A percentile compares a stretch with the other conserved stretches of the same genome.
Conservation (phyloP, 2,113 vertebrate genomes). For the Aythya baeri region DNA sequence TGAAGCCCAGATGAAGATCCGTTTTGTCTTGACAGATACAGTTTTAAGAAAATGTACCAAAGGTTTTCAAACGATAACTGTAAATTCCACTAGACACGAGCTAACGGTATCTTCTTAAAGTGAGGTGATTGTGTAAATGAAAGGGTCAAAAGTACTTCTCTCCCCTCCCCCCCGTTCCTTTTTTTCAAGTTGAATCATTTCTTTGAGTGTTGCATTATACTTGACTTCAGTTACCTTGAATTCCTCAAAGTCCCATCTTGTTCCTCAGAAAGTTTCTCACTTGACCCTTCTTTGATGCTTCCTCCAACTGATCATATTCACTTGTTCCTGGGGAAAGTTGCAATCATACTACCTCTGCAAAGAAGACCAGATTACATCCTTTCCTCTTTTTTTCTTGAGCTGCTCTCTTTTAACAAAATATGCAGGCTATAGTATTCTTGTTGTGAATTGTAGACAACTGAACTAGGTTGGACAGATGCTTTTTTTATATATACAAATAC, state of each 20-base stretch:
- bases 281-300: background rate
- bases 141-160: background rate
- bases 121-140: background rate
- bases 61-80: background rate
- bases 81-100: background rate
- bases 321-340: background rate
- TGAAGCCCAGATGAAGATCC: background rate
- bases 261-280: background rate
- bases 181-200: background rate
- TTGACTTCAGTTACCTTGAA: background rate
- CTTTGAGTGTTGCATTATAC: background rate
- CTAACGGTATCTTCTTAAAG: background rate
- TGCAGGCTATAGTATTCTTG: background rate
- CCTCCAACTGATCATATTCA: background rate
- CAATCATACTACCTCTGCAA: background rate
- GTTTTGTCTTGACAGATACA: background rate
- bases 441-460: background rate
- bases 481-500: too few relatives aligned
- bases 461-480: background rate
- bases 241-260: background rate
- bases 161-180: rapidly evolving
- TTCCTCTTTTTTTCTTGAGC: background rate
- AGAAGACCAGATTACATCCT: background rate
- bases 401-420: background rate
- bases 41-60: background rate